A percentile compares a stretch with the other conserved stretches of the same genome.
Evolutionary conservation across 1,140 invertebrate genomes (phyloP).

Genomic region (Dolichoris vasculosae): DNA sequence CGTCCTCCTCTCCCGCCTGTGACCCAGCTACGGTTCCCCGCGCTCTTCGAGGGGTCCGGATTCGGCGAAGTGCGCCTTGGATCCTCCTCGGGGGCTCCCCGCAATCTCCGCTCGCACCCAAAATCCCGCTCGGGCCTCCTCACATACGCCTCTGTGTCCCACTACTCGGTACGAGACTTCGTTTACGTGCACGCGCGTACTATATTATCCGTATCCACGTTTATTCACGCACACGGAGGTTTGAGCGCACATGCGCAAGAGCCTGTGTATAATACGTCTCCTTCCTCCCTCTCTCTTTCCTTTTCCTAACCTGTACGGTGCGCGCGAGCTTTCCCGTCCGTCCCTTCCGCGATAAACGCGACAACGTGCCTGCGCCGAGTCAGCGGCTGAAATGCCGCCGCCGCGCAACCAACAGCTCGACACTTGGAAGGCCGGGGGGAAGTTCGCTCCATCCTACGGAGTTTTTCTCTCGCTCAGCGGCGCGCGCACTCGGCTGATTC

Average conservation of each 20-base stretch:
- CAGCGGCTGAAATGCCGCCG: conserved; percentile 52
- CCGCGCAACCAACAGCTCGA: conserved; percentile 27
- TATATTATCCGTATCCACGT: neutral
- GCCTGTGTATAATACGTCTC: neutral
- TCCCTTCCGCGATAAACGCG: neutral
- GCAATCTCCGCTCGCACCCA: neutral
- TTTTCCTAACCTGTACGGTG: conserved; percentile 26
- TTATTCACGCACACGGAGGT: neutral
- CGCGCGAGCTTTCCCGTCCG: neutral
- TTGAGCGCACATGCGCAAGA: neutral
- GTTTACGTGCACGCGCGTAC: neutral
- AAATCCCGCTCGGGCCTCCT: neutral
- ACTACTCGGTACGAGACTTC: neutral
- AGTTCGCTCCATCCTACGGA: neutral
- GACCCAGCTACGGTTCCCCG: neutral
- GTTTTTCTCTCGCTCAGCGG: neutral
- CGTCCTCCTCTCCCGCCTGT: neutral
- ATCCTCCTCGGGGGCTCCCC: neutral
- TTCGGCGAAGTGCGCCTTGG: too few species aligned
- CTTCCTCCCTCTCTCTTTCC: neutral
- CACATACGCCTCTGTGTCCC: neutral
- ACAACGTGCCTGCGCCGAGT: conserved; percentile 41
- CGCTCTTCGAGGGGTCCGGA: too few species aligned
- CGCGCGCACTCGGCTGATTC: neutral
- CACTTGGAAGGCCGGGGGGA: neutral